Conservation (phyloP, 2,797 vertebrate species). For the Megalops cyprinoides region DNA sequence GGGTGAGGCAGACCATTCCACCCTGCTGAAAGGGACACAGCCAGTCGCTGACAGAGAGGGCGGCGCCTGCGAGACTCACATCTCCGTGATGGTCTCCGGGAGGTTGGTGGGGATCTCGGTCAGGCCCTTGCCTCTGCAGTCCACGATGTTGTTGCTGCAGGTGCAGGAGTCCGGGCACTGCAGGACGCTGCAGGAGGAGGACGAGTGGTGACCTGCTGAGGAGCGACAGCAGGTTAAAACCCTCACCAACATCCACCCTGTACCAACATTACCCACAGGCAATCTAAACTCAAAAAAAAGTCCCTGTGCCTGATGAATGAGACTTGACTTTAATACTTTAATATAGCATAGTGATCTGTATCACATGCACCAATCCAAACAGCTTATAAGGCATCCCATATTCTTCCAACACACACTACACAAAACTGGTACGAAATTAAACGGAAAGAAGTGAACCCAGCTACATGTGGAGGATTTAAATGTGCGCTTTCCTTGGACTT, state of each 20-base stretch:
- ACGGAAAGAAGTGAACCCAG: not conserved
- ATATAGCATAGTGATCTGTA: too few species aligned
- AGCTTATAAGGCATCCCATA: too few species aligned
- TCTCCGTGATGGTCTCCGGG: slow-evolving; percentile 97
- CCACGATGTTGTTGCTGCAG: slow-evolving; percentile 98
- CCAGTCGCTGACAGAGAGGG: too few species aligned
- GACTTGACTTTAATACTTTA: too few species aligned
- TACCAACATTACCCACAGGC: too few species aligned
- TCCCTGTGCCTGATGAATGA: too few species aligned
- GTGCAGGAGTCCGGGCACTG: slow-evolving; percentile 93
- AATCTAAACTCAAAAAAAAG: too few species aligned
- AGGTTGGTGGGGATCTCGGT: slow-evolving; percentile 95
- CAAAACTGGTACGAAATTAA: not conserved
- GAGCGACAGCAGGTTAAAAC: not conserved
- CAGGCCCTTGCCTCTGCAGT: slow-evolving; percentile 94
- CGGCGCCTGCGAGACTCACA: too few species aligned
- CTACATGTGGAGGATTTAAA: not conserved
- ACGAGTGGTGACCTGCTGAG: slow-evolving; percentile 86
- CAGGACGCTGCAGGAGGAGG: slow-evolving; percentile 92
- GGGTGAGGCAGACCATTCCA: too few species aligned
- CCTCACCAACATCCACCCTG: too few species aligned
- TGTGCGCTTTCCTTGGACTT: not conserved
- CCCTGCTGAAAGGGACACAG: not conserved
- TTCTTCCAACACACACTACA: not conserved
- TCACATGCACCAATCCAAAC: too few species aligned